These are phyloP conservation scores for Lithophane leautieri DNA, from an alignment of 2,888 invertebrate species.

Conservation along the genomic window DNA sequence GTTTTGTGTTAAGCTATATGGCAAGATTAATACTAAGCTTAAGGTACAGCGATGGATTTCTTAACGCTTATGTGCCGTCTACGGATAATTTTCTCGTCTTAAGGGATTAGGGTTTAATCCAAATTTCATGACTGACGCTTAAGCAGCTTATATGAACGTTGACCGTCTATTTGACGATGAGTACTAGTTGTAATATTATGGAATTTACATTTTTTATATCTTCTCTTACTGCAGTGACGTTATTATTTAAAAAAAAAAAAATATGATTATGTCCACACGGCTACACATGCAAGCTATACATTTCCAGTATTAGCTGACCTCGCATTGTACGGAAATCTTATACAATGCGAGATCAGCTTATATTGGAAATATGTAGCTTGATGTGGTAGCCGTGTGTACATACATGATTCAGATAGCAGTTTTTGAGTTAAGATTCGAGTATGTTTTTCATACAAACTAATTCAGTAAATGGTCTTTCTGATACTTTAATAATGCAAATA, in stretches of 20 bases:
- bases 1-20: neutral
- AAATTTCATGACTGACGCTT: conserved; percentile 51
- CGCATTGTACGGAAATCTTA: too few species aligned
- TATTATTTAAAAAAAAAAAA: neutral
- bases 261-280: neutral
- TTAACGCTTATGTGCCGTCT: conserved; percentile 24
- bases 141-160: conserved; percentile 47
- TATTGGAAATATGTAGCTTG: too few species aligned
- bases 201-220: conserved; percentile 5
- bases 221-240: neutral
- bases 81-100: conserved; percentile 40
- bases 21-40: neutral
- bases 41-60: conserved; percentile 22
- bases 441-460: neutral
- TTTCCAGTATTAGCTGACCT: too few species aligned
- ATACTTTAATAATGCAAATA: conserved; percentile 30
- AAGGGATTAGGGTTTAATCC: conserved; percentile 51
- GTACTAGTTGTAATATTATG: conserved; percentile 7
- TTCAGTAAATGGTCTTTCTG: neutral
- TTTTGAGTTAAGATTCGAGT: neutral
- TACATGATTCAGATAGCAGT: neutral
- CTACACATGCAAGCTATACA: too few species aligned
- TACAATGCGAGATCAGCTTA: too few species aligned
- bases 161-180: conserved; percentile 15
- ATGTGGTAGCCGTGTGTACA: too few species aligned